Conservation (phyloP, 2,113 vertebrate genomes). For the Jaculus jaculus region DNA sequence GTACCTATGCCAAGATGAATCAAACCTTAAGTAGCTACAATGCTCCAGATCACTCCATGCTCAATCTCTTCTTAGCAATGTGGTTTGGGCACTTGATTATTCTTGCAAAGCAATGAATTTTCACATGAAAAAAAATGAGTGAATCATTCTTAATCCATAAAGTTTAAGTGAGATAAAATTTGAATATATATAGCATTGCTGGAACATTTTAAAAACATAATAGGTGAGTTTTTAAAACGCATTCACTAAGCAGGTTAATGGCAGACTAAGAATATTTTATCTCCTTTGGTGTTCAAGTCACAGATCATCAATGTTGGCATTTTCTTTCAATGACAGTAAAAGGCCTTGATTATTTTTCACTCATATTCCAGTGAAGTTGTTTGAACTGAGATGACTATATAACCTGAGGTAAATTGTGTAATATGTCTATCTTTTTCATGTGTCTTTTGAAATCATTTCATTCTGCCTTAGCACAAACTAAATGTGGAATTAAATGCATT, state of each 20-base stretch:
- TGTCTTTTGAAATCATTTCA: slow-evolving; percentile 8
- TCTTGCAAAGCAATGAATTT: background rate
- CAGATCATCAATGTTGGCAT: background rate
- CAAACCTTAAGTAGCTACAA: background rate
- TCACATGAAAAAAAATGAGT: background rate
- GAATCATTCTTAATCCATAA: background rate
- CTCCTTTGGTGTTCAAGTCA: background rate
- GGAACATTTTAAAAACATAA: background rate
- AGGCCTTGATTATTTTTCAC: background rate
- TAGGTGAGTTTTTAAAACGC: background rate
- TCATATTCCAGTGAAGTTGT: background rate
- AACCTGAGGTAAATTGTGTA: slow-evolving; percentile 24
- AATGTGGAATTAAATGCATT: background rate
- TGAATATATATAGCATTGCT: background rate
- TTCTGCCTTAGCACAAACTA: background rate
- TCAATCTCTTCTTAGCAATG: background rate
- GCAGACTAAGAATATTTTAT: background rate
- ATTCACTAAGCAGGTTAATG: background rate
- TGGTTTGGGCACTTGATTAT: background rate
- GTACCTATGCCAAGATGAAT: background rate
- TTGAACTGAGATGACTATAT: background rate
- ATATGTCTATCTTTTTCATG: background rate
- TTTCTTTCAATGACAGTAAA: background rate
- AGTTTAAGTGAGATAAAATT: background rate
- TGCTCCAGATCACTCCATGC: background rate